Base-by-base conservation (phyloP, 2,888 invertebrate species). In the Amblyjoppa fuscipennis region DNA sequence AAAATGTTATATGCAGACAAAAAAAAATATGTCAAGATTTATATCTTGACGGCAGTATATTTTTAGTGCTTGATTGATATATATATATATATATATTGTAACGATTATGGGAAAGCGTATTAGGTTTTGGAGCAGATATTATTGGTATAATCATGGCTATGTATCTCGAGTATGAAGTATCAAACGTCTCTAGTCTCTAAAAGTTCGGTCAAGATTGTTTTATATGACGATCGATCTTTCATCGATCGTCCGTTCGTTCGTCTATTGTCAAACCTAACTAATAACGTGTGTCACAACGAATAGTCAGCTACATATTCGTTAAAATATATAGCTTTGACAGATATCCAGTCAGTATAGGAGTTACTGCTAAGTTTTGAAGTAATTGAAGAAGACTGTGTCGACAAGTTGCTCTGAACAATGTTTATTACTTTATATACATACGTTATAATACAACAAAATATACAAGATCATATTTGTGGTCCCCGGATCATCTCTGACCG, bases 381-480 rank as follows among this genome's bases (percentile, higher is more conserved):
- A 4, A 49, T 49, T 4, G 16, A 49, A 49, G 16, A 49, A 16
- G 4, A 16, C 3, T 16, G 16, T 16, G 13, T 28, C 41, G 16
- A 71, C 53, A n/a, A 31, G 56, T 45, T 84, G 49, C 34, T 66
- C 25, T 51, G 59, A 68, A 76, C 59, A 53, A 74, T 76, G 41
- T 34, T 79, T 59, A 73, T 20, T 34, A 59, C 34, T 80, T 83
- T 73, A 76, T 75, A 71, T 71, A 76, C 56, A 73, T 38, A 68
- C 28, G 53, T 79, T 76, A 77, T 68, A 13, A 56, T 81, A 71
- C 61, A 81, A 71, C 68, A 53, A 84, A 77, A 81, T 81, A 81
- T 81, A 81, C 69, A 81, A 28, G 77, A 56, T 81, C 45, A 78
- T 61, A 34, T 83, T 64, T 20, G 61, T 20, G 53, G 41, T 66